Conservation (phyloP, 1,140 invertebrate genomes). For the Camponotus pennsylvanicus region DNA sequence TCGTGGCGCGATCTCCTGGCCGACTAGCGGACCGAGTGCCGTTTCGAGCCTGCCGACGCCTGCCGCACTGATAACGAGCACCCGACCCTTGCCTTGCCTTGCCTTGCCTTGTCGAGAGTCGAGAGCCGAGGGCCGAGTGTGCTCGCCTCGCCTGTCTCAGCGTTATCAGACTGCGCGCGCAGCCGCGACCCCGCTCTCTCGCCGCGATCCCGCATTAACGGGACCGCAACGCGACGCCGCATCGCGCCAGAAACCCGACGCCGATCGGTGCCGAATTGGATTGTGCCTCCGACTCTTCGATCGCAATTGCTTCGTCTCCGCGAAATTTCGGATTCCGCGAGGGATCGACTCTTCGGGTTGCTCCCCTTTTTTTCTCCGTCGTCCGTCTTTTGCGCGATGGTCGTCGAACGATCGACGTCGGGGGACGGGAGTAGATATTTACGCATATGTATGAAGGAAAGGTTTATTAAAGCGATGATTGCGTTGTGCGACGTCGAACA, state of each 20-base stretch:
- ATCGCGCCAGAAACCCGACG: conserved; percentile 22
- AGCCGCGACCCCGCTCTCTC: conserved; percentile 33
- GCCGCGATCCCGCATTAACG: neutral
- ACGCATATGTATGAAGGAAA: neutral
- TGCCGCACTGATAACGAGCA: conserved; percentile 73
- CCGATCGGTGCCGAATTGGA: conserved; percentile 37
- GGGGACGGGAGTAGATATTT: neutral
- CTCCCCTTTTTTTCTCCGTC: neutral
- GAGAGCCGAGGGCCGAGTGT: too few species aligned
- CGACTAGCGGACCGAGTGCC: conserved; percentile 69
- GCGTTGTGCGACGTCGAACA: neutral
- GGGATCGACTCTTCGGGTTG: too few species aligned
- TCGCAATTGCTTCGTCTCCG: too few species aligned
- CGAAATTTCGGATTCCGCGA: too few species aligned
- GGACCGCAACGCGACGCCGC: conserved; percentile 26
- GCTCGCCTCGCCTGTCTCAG: neutral
- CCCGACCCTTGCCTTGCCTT: conserved; percentile 31
- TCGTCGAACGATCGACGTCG: neutral
- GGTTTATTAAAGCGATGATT: neutral
- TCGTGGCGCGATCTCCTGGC: conserved; percentile 81
- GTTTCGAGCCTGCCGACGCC: conserved; percentile 64
- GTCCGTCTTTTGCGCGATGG: too few species aligned
- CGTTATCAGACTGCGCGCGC: conserved; percentile 75
- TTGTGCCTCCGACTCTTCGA: too few species aligned
- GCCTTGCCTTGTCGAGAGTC: too few species aligned